Percentiles rank a stretch among this genome's conserved stretches.
Conservation (phyloP, 2,113 vertebrate genomes). For the Tragelaphus buxtoni region DNA sequence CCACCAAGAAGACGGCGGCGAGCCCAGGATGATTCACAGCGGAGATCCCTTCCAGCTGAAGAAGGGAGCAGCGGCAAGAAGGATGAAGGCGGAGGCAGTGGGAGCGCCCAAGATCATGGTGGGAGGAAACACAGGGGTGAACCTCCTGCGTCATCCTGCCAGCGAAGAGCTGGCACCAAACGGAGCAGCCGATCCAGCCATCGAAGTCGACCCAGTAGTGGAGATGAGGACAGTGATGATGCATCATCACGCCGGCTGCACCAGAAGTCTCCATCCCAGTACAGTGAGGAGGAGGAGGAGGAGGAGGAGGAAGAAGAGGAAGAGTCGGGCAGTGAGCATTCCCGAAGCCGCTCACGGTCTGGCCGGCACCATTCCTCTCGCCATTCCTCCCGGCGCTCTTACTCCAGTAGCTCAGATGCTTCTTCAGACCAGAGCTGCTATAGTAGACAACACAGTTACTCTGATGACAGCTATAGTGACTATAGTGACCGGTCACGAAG, state of each 20-base stretch:
- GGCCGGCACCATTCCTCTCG: slow-evolving; percentile 83
- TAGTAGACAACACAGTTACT: slow-evolving; percentile 90
- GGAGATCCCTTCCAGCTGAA: slow-evolving; percentile 82
- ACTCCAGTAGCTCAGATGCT: slow-evolving; percentile 92
- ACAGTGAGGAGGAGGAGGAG: slow-evolving; percentile 88
- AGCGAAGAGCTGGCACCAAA: slow-evolving; percentile 74
- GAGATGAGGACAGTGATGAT: slow-evolving; percentile 88
- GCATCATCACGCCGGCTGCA: slow-evolving; percentile 81
- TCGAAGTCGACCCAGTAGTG: slow-evolving; percentile 84
- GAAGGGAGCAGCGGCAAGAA: slow-evolving; percentile 85
- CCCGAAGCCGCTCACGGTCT: slow-evolving; percentile 88
- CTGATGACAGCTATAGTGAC: slow-evolving; percentile 93
- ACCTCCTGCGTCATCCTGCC: background rate
- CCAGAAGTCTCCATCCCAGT: slow-evolving; percentile 87
- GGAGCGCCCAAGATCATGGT: slow-evolving; percentile 74
- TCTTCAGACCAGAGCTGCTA: slow-evolving; percentile 91
- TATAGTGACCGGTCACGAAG: slow-evolving; percentile 88
- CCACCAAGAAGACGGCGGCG: slow-evolving; percentile 83
- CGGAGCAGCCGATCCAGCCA: slow-evolving; percentile 65
- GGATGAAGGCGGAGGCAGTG: slow-evolving; percentile 63
- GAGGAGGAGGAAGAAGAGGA: slow-evolving; percentile 94
- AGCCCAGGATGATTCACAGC: slow-evolving; percentile 83
- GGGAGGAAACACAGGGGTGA: slow-evolving; percentile 76
- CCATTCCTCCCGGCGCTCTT: slow-evolving; percentile 86
- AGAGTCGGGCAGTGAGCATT: slow-evolving; percentile 86